Evolutionary conservation across 2,797 vertebrate genomes (phyloP), one percentile per base, ranked within the genome.

Genomic region (Gymnodraco acuticeps): DNA sequence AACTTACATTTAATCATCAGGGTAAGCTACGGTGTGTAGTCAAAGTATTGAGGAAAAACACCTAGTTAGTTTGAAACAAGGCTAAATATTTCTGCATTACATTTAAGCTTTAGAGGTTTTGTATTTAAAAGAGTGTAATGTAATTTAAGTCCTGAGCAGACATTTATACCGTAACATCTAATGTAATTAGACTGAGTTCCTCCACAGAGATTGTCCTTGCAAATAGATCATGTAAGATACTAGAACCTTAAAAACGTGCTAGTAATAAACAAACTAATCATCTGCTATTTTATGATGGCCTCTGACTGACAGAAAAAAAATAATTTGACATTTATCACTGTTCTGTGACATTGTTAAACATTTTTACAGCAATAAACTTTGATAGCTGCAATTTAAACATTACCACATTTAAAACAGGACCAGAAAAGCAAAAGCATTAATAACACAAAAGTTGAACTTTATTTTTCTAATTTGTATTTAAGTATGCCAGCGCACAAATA

Each of bases 401-500:
- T 3, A 61, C 20, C 23, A 27, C 33, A 65, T 6, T 9, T 17
- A 20, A 55, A 64, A 46, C 27, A 13, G 6, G 1, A 17, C 10
- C n/a, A 51, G 3, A 53, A 0, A 45, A 42, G 4, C 31, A 47
- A 15, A 15, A 15, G 0, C 12, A 31, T 55, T 33, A n/a, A 16
- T 16, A 1, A 45, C 12, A 20, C 3, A 43, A 14, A 8, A 17
- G 14, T 12, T 6, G 5, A 42, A 13, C 11, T 23, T 45, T 38
- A 4, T 56, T 54, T 16, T n/a, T 58, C 15, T 59, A 55, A 64
- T 60, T 66, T 70, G 4, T 15, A 5, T 1, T 33, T 38, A 3
- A 65, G 60, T 65, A 8, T 71, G 20, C 54, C 20, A n/a, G 33
- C 54, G 41, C 51, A 55, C 43, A 51, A 23, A 23, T 27, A 47